Percentiles rank a stretch among this genome's conserved stretches.
Evolutionary conservation across 2,113 vertebrate species (phyloP).

Genomic region (Melanotaenia duboulayi): DNA sequence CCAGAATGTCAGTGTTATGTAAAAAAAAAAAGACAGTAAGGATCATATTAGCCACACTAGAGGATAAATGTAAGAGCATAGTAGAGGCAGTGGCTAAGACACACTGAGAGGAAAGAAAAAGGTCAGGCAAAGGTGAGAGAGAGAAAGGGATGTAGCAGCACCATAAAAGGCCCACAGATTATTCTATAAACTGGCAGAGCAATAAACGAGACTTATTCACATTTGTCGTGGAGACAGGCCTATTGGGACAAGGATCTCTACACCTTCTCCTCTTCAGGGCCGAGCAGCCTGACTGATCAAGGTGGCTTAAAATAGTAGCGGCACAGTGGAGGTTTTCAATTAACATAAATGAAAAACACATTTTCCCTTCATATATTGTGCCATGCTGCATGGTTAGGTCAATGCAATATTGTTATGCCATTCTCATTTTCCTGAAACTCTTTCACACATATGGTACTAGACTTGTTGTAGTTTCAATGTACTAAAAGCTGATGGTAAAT

Average conservation of each 20-base stretch:
- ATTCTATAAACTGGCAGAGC: conserved; percentile 55
- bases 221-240: conserved; percentile 55
- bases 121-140: conserved; percentile 48
- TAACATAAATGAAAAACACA: background rate
- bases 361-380: conserved; percentile 12
- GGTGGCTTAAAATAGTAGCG: conserved; percentile 9
- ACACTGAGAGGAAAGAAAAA: conserved; percentile 35
- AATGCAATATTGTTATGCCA: background rate
- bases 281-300: conserved; percentile 18
- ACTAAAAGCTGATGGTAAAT: background rate
- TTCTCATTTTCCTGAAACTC: background rate
- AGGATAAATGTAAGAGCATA: conserved; percentile 30
- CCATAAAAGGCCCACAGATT: conserved; percentile 49
- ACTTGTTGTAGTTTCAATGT: background rate
- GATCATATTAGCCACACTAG: conserved; percentile 42
- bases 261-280: conserved; percentile 38
- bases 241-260: conserved; percentile 16
- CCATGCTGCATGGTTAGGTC: background rate
- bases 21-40: background rate
- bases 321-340: background rate
- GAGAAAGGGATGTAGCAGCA: conserved; percentile 50
- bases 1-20: conserved; percentile 31
- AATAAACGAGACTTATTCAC: conserved; percentile 67
- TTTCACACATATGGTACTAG: background rate
- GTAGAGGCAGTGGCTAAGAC: conserved; percentile 22